These are phyloP conservation scores for Prionace glauca DNA, from an alignment of 2,797 vertebrate genomes.

Conservation along the genomic window DNA sequence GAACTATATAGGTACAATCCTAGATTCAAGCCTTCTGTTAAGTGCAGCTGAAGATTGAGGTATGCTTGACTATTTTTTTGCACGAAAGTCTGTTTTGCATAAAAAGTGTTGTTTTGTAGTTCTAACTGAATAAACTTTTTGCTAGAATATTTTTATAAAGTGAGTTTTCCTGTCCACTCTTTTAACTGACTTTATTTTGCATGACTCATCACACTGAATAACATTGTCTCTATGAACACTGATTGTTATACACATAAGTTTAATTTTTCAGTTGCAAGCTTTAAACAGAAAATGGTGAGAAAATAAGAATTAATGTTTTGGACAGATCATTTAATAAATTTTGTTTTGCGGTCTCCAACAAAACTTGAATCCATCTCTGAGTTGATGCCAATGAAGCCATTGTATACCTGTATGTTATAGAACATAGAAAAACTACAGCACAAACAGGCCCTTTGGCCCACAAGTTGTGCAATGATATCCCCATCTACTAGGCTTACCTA, in stretches of 20 bases:
- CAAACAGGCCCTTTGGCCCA: too few species aligned
- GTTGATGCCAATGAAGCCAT: not conserved
- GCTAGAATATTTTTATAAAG: not conserved
- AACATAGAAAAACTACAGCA: too few species aligned
- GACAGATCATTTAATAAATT: not conserved
- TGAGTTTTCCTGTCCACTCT: not conserved
- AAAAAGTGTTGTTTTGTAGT: not conserved
- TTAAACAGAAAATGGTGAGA: not conserved
- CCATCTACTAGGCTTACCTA: too few species aligned
- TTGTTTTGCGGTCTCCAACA: not conserved
- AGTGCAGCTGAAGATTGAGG: not conserved
- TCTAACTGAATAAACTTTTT: not conserved
- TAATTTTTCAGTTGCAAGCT: not conserved
- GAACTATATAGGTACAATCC: not conserved
- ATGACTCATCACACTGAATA: not conserved
- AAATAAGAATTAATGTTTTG: not conserved
- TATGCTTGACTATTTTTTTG: not conserved
- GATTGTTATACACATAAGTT: not conserved
- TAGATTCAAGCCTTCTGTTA: slow-evolving; percentile 7
- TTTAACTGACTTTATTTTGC: slow-evolving; percentile 5
- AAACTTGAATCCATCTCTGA: not conserved
- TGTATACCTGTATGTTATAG: not conserved
- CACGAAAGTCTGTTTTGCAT: not conserved
- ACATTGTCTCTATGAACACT: not conserved
- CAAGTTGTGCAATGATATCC: too few species aligned